These are phyloP conservation scores for Corynorhinus townsendii DNA, from an alignment of 2,113 vertebrate genomes.

Conservation along the genomic window DNA sequence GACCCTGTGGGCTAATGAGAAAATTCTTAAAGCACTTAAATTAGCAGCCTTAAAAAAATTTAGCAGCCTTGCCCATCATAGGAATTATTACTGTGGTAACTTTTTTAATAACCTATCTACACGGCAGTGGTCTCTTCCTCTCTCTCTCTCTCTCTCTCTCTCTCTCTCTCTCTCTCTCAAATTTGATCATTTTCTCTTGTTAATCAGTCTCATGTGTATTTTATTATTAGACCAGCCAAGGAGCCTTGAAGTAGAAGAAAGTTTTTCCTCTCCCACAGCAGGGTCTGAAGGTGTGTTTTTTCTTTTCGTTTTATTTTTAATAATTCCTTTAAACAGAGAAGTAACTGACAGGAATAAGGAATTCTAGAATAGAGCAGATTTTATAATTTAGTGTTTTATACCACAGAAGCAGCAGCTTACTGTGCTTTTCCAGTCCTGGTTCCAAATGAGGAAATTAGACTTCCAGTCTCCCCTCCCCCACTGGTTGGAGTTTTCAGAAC, in stretches of 20 bases:
- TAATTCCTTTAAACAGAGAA: not conserved
- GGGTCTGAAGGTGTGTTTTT: not conserved
- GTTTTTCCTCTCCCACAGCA: not conserved
- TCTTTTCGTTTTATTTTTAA: not conserved
- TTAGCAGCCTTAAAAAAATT: no score
- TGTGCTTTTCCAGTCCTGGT: not conserved
- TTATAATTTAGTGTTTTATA: not conserved
- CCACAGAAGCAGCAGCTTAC: not conserved
- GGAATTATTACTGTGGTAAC: not conserved
- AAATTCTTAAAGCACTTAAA: not conserved
- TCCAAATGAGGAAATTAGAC: not conserved
- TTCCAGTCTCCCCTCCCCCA: not conserved
- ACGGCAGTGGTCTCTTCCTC: not conserved
- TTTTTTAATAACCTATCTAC: not conserved
- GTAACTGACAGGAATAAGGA: not conserved
- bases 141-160: no score
- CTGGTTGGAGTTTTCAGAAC: not conserved
- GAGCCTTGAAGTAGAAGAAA: not conserved
- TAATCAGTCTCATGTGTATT: not conserved
- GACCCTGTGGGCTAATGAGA: not conserved
- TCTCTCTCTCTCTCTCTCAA: not conserved
- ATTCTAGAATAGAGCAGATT: not conserved
- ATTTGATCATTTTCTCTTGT: not conserved
- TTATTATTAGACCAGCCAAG: not conserved
- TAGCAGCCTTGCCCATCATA: not conserved